Evolutionary conservation across 2,113 vertebrate genomes (phyloP), one percentile per base, ranked within the genome.

Genomic region (Poeciliopsis occidentalis): DNA sequence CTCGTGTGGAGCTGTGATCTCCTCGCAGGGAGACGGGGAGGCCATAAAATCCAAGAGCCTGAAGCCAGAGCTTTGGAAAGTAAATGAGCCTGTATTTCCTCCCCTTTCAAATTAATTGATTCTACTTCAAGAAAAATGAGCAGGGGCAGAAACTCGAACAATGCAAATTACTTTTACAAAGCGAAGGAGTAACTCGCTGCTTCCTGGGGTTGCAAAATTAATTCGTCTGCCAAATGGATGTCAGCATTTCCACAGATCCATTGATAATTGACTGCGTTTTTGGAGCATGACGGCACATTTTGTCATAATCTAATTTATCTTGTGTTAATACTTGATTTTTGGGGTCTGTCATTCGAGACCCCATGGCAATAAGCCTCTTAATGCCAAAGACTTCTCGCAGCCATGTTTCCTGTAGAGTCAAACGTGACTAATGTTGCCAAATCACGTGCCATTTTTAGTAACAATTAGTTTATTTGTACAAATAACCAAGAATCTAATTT

Each of bases 21-120:
- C 41, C 82, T 87, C 80, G 80, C 74, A 79, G 80, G 75, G 80
- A 80, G 78, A 65, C 24, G 54, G 85, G 44, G 77, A 75, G 76
- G 75, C 80, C 75, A 67, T 87, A 82, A 87, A 89, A 80, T 47
- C 17, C 17, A 17, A 64, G 72, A 69, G 80, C 79, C 78, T 64
- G 51, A 83, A 81, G 71, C 69, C 83, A 47, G 13, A 47, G 44
- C 5, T 47, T 17, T 47, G 44, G 15, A 47, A 47, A 15, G 13
- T 47, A 47, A 70, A 68, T 22, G 1, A 68, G 83, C 79, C 76
- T 73, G 77, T 78, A 69, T 22, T 74, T 64, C 12, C 64, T 76
- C 27, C 30, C 63, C 75, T 87, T 63, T 68, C 82, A 64, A 79
- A 82, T 47, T 69, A 85, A 73, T 54, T 69, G 24, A 39, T 67